Base-by-base conservation (phyloP, 2,888 invertebrate genomes). In the Amphiduros pacificus region DNA sequence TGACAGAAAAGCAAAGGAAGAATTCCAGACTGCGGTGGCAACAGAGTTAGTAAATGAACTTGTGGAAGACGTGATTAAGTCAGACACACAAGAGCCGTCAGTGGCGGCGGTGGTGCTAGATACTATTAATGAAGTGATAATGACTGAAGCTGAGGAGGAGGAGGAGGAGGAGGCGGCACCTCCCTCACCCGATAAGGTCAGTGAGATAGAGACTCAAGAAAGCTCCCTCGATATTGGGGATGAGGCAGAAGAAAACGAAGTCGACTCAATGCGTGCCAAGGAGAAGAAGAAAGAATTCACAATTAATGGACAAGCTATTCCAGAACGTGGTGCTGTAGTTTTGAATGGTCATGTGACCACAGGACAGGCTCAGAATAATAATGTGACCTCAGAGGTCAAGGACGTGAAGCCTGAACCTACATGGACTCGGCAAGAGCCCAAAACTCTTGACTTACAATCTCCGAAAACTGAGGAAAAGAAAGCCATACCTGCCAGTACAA, bases 1-100 rank as follows among this genome's bases (percentile, higher is more conserved):
- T n/a, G n/a, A n/a, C n/a, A n/a, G n/a, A n/a, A n/a, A n/a, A n/a
- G n/a, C n/a, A n/a, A n/a, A n/a, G n/a, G n/a, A n/a, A n/a, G n/a
- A n/a, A n/a, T n/a, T n/a, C n/a, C n/a, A n/a, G n/a, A n/a, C n/a
- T n/a, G n/a, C n/a, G n/a, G n/a, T n/a, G n/a, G n/a, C n/a, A n/a
- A n/a, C n/a, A n/a, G n/a, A n/a, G n/a, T n/a, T n/a, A n/a, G n/a
- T n/a, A n/a, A n/a, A n/a, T n/a, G n/a, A n/a, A n/a, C n/a, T n/a
- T n/a, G n/a, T n/a, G n/a, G n/a, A n/a, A n/a, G n/a, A 81, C 56
- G 81, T 82, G 22, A 73, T 82, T 36, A 70, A 62, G n/a, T 80
- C 79, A n/a, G 74, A 75, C 22, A 74, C 74, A 9, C 68, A 61
- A 6, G 71, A 75, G 55, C 80, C 80, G 3, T 81, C 81, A 11